These are phyloP conservation scores for Avahi laniger DNA, from an alignment of 2,797 vertebrate species.

Conservation along the genomic window DNA sequence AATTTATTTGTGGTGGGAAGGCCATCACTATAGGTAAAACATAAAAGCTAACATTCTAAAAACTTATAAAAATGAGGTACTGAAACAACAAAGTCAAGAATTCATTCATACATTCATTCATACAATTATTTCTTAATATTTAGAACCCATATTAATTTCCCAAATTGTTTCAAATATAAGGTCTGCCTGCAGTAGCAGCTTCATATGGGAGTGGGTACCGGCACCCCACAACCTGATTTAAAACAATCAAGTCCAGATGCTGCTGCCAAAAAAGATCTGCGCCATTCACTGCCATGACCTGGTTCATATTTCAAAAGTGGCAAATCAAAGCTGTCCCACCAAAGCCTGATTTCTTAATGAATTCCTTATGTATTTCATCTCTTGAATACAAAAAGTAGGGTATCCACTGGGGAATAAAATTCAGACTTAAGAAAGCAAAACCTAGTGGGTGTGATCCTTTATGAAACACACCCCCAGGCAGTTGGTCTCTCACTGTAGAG, in stretches of 20 bases:
- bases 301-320: constrained; percentile 84
- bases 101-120: too few relatives aligned
- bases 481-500: background rate
- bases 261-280: constrained; percentile 79
- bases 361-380: constrained; percentile 76
- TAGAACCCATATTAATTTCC: background rate
- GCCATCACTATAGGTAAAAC: background rate
- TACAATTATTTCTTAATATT: background rate
- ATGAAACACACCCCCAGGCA: background rate
- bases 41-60: background rate
- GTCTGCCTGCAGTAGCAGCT: constrained; percentile 9
- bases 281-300: constrained; percentile 73
- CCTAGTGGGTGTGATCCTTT: background rate
- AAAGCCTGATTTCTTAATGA: constrained; percentile 79
- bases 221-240: constrained; percentile 73
- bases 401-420: constrained; percentile 28
- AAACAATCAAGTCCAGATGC: constrained; percentile 85
- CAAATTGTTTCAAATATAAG: background rate
- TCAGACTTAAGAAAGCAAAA: constrained; percentile 21
- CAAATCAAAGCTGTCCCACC: constrained; percentile 80
- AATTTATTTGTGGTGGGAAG: background rate
- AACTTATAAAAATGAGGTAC: background rate
- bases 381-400: constrained; percentile 55
- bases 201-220: background rate
- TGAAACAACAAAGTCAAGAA: background rate